phyloP scores from a whole-genome alignment of 1,140 invertebrate genomes.

The Caenorhabditis briggsae region DNA sequence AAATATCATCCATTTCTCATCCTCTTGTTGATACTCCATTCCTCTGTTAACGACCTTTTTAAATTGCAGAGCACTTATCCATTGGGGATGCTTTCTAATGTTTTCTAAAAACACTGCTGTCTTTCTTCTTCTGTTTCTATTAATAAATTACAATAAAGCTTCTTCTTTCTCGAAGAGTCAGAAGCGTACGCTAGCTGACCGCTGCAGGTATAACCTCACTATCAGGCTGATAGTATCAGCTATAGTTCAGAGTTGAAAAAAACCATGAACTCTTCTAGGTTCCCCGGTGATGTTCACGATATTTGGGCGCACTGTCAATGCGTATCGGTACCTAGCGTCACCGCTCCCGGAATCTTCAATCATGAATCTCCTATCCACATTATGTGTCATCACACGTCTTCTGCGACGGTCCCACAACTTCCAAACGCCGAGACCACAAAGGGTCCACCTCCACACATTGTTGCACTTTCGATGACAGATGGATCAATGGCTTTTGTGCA shows the following conservation, averaged over 20 bases:
- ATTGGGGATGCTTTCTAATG: conserved; percentile 38
- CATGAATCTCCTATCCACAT: conserved; percentile 52
- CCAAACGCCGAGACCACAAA: conserved; percentile 25
- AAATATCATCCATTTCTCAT: background rate
- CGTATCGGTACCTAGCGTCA: conserved; percentile 33
- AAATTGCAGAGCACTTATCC: conserved; percentile 23
- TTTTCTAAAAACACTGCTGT: conserved; percentile 12
- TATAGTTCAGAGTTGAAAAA: background rate
- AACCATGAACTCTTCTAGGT: background rate
- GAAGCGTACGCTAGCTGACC: background rate
- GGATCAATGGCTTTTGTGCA: conserved; percentile 58
- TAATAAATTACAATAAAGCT: background rate
- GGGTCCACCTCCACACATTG: conserved; percentile 46
- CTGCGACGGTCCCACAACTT: conserved; percentile 55
- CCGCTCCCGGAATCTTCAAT: background rate
- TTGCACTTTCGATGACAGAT: conserved; percentile 60
- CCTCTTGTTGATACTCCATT: background rate
- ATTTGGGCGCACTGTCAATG: conserved; percentile 51
- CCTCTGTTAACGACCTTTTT: background rate
- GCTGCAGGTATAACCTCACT: background rate
- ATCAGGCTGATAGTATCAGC: background rate
- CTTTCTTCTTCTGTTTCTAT: background rate
- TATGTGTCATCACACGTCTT: conserved; percentile 60
- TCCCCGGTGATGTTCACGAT: background rate
- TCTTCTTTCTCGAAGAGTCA: background rate